phyloP scores from a whole-genome alignment of 2,113 vertebrate genomes.

The Nycticebus coucang region DNA sequence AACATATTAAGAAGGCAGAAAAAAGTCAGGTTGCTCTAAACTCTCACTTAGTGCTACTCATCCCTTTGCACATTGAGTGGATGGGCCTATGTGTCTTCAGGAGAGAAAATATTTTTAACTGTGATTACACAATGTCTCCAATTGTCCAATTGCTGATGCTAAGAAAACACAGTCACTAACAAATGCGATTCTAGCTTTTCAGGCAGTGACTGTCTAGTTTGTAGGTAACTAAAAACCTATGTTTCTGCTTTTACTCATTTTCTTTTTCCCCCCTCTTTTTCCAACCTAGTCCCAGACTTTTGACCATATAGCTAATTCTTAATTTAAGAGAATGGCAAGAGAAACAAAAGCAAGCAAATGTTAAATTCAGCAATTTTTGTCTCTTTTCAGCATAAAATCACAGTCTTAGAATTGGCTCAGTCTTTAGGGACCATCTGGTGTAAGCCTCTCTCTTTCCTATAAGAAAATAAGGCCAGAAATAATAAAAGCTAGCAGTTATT shows the following conservation, averaged over 20 bases:
- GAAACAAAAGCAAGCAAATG: conserved; percentile 67
- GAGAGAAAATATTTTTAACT: background rate
- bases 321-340: conserved; percentile 48
- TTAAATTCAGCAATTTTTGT: conserved; percentile 69
- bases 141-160: background rate
- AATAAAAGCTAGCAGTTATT: conserved; percentile 61
- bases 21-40: background rate
- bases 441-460: conserved; percentile 56
- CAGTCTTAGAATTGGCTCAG: conserved; percentile 56
- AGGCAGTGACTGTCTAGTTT: background rate
- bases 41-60: background rate
- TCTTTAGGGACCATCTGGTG: conserved; percentile 73
- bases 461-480: conserved; percentile 70
- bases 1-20: background rate
- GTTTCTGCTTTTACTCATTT: background rate
- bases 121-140: background rate
- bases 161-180: background rate
- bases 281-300: background rate
- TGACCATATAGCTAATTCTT: conserved; percentile 43
- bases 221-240: background rate
- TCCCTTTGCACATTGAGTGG: background rate
- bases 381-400: conserved; percentile 57
- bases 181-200: background rate
- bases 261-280: background rate
- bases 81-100: background rate